Conservation (phyloP, 1,140 invertebrate species). For the Drosophila ficusphila region DNA sequence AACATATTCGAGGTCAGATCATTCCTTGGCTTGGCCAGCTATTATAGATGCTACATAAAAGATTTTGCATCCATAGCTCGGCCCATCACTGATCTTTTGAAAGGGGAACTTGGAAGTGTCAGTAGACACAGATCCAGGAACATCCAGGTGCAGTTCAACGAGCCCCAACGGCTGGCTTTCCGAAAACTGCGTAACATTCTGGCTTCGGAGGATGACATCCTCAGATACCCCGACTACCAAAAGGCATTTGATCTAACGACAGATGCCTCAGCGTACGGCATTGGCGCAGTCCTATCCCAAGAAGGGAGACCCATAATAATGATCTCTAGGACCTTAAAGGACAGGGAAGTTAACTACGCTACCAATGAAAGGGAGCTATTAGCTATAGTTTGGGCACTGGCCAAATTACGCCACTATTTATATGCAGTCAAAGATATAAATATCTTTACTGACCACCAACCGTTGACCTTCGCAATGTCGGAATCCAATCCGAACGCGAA, state of each 20-base stretch:
- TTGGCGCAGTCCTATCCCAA: conserved; percentile 40
- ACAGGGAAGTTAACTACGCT: background rate
- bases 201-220: conserved; percentile 27
- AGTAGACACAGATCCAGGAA: conserved; percentile 3
- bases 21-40: too few species aligned
- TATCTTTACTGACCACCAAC: too few species aligned
- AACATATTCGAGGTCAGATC: too few species aligned
- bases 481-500: conserved; percentile 21
- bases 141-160: too few species aligned
- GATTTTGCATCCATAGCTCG: conserved; percentile 12
- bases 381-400: conserved; percentile 14
- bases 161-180: conserved; percentile 3
- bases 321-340: conserved; percentile 7
- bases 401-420: conserved; percentile 8
- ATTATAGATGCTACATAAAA: too few species aligned
- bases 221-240: conserved; percentile 24
- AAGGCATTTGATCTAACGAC: conserved; percentile 42
- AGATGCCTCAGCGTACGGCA: conserved; percentile 21
- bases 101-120: conserved; percentile 16
- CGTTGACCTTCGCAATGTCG: too few species aligned
- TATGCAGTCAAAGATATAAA: conserved; percentile 23
- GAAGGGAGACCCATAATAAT: conserved; percentile 4
- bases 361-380: conserved; percentile 20
- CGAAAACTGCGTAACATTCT: conserved; percentile 15
- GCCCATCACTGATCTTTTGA: conserved; percentile 6